A percentile compares a stretch with the other conserved stretches of the same genome.
phyloP scores from a whole-genome alignment of 2,113 vertebrate species.

The Tapirus terrestris region DNA sequence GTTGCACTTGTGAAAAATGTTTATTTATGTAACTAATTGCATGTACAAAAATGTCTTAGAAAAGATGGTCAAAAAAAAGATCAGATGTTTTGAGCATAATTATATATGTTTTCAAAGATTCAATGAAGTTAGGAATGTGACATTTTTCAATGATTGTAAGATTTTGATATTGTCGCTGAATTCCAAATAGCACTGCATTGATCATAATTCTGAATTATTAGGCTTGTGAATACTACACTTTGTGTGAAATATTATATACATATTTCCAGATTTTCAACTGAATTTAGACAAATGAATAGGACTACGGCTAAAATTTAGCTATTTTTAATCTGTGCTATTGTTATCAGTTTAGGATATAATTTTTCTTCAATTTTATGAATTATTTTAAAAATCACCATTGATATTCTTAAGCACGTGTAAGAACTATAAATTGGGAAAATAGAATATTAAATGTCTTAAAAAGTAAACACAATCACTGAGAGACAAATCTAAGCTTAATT shows the following conservation, averaged over 20 bases:
- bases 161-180: neutral
- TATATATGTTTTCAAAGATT: neutral
- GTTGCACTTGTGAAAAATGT: neutral
- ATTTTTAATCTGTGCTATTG: neutral
- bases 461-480: neutral
- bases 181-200: neutral
- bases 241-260: neutral
- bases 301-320: neutral
- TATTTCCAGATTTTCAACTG: neutral
- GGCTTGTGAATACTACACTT: neutral
- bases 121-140: neutral
- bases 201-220: neutral
- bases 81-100: neutral
- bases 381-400: neutral
- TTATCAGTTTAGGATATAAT: neutral
- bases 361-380: neutral
- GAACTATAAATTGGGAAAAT: neutral
- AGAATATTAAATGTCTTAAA: neutral
- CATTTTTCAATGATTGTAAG: neutral
- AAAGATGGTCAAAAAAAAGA: neutral
- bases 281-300: neutral
- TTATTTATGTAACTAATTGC: neutral
- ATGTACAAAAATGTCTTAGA: neutral
- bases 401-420: neutral
- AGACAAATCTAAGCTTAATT: neutral